Evolutionary conservation across 1,140 invertebrate species (phyloP), one percentile per base, ranked within the genome.

Genomic region (Drosophila sturtevanti): DNA sequence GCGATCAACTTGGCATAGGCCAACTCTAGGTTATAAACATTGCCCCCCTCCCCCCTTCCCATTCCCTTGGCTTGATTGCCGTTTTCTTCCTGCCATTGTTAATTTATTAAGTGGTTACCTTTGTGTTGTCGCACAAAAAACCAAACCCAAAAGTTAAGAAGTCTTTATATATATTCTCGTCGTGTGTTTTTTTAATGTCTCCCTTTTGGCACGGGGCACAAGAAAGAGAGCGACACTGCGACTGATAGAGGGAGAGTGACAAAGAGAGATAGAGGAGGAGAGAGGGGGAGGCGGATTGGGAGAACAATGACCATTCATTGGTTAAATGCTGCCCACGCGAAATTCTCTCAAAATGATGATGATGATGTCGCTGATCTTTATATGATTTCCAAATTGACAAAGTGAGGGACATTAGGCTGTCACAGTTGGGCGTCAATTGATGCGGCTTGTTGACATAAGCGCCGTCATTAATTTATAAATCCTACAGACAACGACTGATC

Each of bases 21-120:
- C 27, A 31, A 31, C 21, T 63, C 68, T 69, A 68, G 63, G n/a
- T n/a, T n/a, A n/a, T n/a, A n/a, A n/a, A n/a, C n/a, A n/a, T n/a
- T 71, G 18, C 31, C 44, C 27, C 61, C 68, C n/a, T 21, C 41
- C 38, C 22, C 35, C n/a, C 37, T 37, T 63, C 22, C 27, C 12
- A 10, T 22, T 63, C 65, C 77, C 31, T 18, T 74, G 73, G 64
- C 72, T 79, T 79, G 79, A 87, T 79, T 86, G 70, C 79, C 82
- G 80, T 86, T 86, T 67, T 76, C 68, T 60, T 59, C 77, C 66
- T 87, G 55, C 65, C 82, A 89, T 89, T 87, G 82, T 87, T 86
- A 87, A 86, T 87, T 86, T 86, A 86, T 86, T 86, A 87, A 86
- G 81, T 86, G 81, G 78, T 86, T 86, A 69, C 62, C 71, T 87